Conservation (phyloP, 2,113 vertebrate species). For the Trematomus loennbergii region DNA sequence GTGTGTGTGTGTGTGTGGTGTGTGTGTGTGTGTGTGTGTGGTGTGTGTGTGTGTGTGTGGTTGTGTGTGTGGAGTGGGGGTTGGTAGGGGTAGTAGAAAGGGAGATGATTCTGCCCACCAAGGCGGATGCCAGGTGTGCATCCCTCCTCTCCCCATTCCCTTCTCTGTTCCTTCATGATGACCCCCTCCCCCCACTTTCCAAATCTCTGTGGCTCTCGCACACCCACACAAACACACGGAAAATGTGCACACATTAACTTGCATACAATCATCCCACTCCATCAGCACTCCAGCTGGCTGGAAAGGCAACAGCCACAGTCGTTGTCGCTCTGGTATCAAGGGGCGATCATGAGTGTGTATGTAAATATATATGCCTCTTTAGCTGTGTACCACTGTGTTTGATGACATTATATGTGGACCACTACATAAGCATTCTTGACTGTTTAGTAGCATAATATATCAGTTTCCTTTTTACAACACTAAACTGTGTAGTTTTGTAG, state of each 20-base stretch:
- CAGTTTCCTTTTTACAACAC: too few relatives aligned
- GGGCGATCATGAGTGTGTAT: constrained; percentile 18
- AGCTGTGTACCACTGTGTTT: neutral
- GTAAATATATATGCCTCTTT: neutral
- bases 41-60: too few relatives aligned
- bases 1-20: constrained; percentile 27
- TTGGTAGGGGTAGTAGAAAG: constrained; percentile 57
- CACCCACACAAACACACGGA: constrained; percentile 13
- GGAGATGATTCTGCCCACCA: constrained; percentile 84
- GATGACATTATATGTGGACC: neutral
- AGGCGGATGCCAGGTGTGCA: constrained; percentile 84
- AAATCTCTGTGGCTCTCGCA: constrained; percentile 14
- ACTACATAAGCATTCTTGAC: neutral
- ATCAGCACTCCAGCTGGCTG: constrained; percentile 81
- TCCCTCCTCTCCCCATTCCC: constrained; percentile 39
- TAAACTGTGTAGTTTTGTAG: too few relatives aligned
- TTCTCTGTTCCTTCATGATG: constrained; percentile 47
- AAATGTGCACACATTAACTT: constrained; percentile 35
- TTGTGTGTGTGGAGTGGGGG: constrained; percentile 5
- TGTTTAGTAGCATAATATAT: neutral
- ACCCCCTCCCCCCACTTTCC: constrained; percentile 18
- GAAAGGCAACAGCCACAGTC: constrained; percentile 67
- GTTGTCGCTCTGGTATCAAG: constrained; percentile 70
- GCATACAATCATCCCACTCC: constrained; percentile 79
- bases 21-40: too few relatives aligned